Evolutionary conservation across 2,888 invertebrate genomes (phyloP).

Genomic region (Graphium colonna): DNA sequence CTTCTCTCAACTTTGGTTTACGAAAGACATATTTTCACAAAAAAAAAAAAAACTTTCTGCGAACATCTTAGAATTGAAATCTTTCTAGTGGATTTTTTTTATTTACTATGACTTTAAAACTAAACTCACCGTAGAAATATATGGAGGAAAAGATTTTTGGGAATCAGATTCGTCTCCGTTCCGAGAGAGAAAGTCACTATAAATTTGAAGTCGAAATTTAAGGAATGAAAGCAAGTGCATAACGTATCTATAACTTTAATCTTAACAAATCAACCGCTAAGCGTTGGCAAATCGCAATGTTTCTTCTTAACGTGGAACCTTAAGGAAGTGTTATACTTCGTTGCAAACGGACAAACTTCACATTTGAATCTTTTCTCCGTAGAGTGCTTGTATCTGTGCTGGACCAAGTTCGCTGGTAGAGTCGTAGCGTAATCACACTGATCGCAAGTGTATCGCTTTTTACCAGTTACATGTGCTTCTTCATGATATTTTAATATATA

Average conservation of each 20-base stretch:
- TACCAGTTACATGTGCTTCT: constrained; percentile 65
- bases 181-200: too few relatives aligned
- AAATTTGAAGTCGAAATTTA: too few relatives aligned
- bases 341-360: constrained; percentile 69
- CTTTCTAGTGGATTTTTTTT: too few relatives aligned
- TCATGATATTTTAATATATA: constrained; percentile 68
- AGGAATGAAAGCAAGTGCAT: constrained; percentile 29
- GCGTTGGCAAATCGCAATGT: constrained; percentile 71
- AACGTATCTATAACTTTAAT: constrained; percentile 54
- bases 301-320: constrained; percentile 71
- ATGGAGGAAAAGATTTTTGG: too few relatives aligned
- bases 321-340: constrained; percentile 70
- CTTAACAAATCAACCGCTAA: constrained; percentile 44
- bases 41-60: too few relatives aligned
- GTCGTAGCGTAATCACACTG: constrained; percentile 70
- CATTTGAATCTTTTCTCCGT: constrained; percentile 68
- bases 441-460: constrained; percentile 60
- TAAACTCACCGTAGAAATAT: too few relatives aligned
- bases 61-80: too few relatives aligned
- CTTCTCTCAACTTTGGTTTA: too few relatives aligned
- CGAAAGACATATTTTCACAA: too few relatives aligned
- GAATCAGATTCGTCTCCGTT: too few relatives aligned
- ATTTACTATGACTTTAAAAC: too few relatives aligned
- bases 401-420: constrained; percentile 65
- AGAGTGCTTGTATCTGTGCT: constrained; percentile 72